Evolutionary conservation across 2,113 vertebrate species (phyloP).

Genomic region (Hippotragus niger): DNA sequence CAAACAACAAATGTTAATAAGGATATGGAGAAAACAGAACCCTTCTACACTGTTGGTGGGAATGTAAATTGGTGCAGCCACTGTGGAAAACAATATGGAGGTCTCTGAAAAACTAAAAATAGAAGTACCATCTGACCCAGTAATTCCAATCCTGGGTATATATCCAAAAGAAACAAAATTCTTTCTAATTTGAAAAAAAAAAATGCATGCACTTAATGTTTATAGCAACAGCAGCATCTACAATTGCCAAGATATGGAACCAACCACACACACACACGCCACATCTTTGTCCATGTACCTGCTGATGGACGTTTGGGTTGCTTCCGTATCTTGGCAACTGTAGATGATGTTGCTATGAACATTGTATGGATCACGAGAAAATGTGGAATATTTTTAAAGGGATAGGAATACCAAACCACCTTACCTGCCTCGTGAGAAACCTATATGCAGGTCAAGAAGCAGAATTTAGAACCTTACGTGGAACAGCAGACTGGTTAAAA

Average conservation of each 20-base stretch:
- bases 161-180: neutral
- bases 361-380: neutral
- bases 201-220: neutral
- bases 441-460: neutral
- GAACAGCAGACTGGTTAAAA: neutral
- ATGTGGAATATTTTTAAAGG: neutral
- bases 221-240: neutral
- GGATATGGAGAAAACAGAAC: neutral
- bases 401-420: neutral
- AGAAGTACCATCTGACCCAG: neutral
- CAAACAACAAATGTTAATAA: neutral
- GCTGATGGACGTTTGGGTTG: neutral
- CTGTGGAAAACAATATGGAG: neutral
- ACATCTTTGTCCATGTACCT: neutral
- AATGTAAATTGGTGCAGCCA: neutral
- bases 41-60: neutral
- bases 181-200: neutral
- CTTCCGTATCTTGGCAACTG: neutral
- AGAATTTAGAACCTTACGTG: neutral
- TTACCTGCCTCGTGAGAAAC: neutral
- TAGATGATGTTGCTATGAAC: neutral
- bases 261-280: neutral
- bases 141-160: neutral
- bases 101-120: neutral
- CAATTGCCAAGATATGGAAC: neutral